Percentiles rank a stretch among this genome's conserved stretches.
Evolutionary conservation across 1,140 invertebrate species (phyloP).

Genomic region (Cryptotermes secundus): DNA sequence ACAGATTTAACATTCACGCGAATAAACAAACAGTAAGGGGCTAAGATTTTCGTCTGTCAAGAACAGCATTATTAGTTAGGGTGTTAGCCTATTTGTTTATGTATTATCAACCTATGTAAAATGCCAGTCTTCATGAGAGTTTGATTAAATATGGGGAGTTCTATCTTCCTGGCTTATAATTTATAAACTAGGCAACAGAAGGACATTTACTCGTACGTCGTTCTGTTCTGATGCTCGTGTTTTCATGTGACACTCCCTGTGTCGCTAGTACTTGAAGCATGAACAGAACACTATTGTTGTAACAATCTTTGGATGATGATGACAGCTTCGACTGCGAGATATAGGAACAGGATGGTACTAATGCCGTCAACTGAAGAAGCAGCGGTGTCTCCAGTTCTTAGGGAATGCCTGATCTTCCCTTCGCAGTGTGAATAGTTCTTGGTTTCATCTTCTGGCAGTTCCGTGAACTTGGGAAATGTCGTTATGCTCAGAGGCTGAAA

Average conservation of each 20-base stretch:
- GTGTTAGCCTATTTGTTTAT: too few species aligned
- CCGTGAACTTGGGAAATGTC: slow-evolving; percentile 10
- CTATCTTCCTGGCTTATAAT: not conserved
- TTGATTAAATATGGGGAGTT: not conserved
- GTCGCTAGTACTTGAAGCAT: too few species aligned
- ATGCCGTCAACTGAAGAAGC: not conserved
- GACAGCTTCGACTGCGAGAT: not conserved
- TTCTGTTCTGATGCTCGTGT: not conserved
- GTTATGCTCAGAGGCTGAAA: slow-evolving; percentile 13
- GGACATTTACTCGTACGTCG: not conserved
- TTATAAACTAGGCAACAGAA: not conserved
- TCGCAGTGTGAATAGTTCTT: slow-evolving; percentile 43
- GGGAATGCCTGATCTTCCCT: not conserved
- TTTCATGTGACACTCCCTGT: too few species aligned
- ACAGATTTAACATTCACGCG: too few species aligned
- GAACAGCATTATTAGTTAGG: too few species aligned
- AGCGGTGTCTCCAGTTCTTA: not conserved
- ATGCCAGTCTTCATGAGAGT: too few species aligned
- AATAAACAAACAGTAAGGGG: too few species aligned
- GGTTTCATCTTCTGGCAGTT: slow-evolving; percentile 45
- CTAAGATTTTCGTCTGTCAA: too few species aligned
- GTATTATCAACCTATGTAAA: too few species aligned
- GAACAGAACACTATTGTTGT: too few species aligned
- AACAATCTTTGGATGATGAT: not conserved
- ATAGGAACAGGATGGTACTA: not conserved